Evolutionary conservation across 2,797 vertebrate species (phyloP), one percentile per base, ranked within the genome.

Genomic region (Aldrovandia affinis): DNA sequence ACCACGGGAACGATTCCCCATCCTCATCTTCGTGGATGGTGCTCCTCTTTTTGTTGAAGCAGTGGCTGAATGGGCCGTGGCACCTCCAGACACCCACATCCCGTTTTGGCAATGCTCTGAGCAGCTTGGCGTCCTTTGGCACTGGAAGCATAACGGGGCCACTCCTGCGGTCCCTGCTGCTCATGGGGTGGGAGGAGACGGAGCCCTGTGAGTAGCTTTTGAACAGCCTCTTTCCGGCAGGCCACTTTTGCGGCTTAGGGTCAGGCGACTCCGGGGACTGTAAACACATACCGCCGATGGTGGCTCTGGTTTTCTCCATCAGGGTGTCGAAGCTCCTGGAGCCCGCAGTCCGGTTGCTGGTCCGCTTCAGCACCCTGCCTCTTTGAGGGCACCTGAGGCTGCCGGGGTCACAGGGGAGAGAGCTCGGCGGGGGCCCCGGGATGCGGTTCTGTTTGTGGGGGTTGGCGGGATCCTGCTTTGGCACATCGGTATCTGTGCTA

Each of bases 191-290:
- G 88, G 96, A 92, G 0, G 95, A 95, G 86, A 97, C 93, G 0
- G 96, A 98, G 59, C 96, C 96, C 92, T 98, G 98, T 81, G 97
- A 98, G 91, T 95, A 96, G 93, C 97, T 97, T 95, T 99, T 98
- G 39, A 96, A 97, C 86, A 99, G 92, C 85, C 95, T 96, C 93
- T 96, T 97, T 85, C 97, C 96, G n/a, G 95, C 91, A 3, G 96
- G 95, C 86, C 86, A 96, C 81, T 94, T 94, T 89, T 97, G 97
- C 0, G 89, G 90, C 91, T 96, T 96, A 65, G 88, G 90, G 59
- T 95, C 94, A 0, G 90, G 92, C 86, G 92, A 93, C 92, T 78
- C 92, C 78, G 91, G 88, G 84, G 91, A 84, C 30, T 93, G 91
- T 50, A 91, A 91, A 91, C 92, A 94, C 85, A 89, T 96, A 92